Evolutionary conservation across 2,888 invertebrate genomes (phyloP).

Genomic region (Gymnoscelis rufifasciata): DNA sequence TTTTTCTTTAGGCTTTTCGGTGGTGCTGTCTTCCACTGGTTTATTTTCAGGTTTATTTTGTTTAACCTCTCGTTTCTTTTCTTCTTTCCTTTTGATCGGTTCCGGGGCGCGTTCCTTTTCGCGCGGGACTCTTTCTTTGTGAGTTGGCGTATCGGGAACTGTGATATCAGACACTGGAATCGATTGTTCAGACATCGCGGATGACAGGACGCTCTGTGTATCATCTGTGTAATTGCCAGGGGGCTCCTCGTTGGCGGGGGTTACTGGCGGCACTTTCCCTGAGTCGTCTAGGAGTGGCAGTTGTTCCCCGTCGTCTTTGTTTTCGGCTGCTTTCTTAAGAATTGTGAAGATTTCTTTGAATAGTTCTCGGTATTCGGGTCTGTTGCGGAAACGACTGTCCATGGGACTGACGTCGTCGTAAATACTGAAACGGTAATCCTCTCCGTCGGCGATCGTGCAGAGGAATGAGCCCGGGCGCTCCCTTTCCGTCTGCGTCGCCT

Average conservation of each 20-base stretch:
- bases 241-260: slow-evolving; percentile 82
- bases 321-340: slow-evolving; percentile 89
- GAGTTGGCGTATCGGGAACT: slow-evolving; percentile 71
- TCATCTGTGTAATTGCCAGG: slow-evolving; percentile 84
- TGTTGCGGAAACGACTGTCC: slow-evolving; percentile 89
- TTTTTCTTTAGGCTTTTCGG: slow-evolving; percentile 48
- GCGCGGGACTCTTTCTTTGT: slow-evolving; percentile 59
- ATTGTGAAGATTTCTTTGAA: slow-evolving; percentile 92
- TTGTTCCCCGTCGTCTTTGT: slow-evolving; percentile 88
- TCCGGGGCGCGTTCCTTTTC: slow-evolving; percentile 46
- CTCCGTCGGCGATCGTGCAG: slow-evolving; percentile 91
- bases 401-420: slow-evolving; percentile 89
- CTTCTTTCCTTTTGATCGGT: slow-evolving; percentile 53
- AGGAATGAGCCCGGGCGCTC: slow-evolving; percentile 88
- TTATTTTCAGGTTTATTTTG: slow-evolving; percentile 61
- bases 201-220: slow-evolving; percentile 86
- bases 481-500: slow-evolving; percentile 89
- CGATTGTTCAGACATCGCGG: slow-evolving; percentile 85
- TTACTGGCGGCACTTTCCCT: slow-evolving; percentile 83
- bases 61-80: slow-evolving; percentile 43
- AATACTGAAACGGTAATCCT: slow-evolving; percentile 91
- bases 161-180: slow-evolving; percentile 84
- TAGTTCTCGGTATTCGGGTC: slow-evolving; percentile 88
- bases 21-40: slow-evolving; percentile 51
- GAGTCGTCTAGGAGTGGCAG: slow-evolving; percentile 84